These are phyloP conservation scores for Zapornia atra DNA, from an alignment of 2,113 vertebrate species.

Conservation along the genomic window DNA sequence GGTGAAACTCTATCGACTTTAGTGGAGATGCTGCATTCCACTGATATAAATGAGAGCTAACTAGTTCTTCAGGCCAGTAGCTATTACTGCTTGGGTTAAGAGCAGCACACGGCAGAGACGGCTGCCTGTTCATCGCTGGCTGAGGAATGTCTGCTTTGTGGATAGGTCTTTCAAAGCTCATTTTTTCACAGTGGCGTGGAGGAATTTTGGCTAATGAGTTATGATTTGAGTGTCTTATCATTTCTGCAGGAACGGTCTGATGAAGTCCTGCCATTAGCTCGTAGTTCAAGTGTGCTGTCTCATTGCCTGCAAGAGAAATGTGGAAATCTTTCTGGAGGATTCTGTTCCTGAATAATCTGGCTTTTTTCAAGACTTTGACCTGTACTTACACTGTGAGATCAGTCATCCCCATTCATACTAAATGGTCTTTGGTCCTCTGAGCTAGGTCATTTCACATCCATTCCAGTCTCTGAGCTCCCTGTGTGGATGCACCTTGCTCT, in stretches of 20 bases:
- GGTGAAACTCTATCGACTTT: constrained; percentile 54
- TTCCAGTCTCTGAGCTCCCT: background rate
- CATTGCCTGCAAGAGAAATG: background rate
- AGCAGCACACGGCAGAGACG: fast-evolving
- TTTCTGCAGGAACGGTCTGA: constrained; percentile 8
- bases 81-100: background rate
- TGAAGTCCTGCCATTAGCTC: background rate
- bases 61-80: constrained; percentile 35
- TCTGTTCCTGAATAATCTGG: background rate
- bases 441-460: background rate
- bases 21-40: constrained; percentile 33
- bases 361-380: background rate
- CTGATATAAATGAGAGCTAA: constrained; percentile 48
- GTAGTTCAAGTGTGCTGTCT: background rate
- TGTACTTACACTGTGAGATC: background rate
- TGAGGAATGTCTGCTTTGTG: background rate
- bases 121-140: background rate
- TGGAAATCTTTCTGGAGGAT: background rate
- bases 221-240: background rate
- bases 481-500: fast-evolving
- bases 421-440: background rate
- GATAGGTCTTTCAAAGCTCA: background rate
- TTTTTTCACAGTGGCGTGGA: background rate
- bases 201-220: constrained; percentile 21
- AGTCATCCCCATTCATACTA: background rate